These are phyloP conservation scores for Silurus lanzhouensis DNA, from an alignment of 2,797 vertebrate genomes.

Conservation along the genomic window DNA sequence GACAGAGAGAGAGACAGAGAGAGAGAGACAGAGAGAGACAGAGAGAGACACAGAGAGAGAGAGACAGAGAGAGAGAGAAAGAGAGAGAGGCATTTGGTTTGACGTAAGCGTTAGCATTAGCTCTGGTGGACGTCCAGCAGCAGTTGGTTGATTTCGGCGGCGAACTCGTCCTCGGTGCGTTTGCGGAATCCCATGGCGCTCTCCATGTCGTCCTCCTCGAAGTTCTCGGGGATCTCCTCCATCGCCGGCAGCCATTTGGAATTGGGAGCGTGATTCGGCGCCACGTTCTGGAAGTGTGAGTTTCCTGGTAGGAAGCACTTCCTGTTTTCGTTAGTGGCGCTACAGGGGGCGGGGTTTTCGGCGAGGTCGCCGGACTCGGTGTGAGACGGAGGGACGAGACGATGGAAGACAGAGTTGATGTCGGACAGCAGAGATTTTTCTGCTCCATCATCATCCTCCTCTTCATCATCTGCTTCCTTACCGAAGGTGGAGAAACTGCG, in stretches of 20 bases:
- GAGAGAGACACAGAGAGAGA: no score
- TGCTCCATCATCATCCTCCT: slow-evolving; percentile 69
- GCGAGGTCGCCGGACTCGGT: slow-evolving; percentile 78
- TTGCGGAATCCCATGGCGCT: slow-evolving; percentile 79
- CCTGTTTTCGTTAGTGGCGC: slow-evolving; percentile 77
- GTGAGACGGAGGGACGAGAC: slow-evolving; percentile 87
- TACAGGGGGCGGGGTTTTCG: slow-evolving; percentile 70
- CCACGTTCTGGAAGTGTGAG: slow-evolving; percentile 90
- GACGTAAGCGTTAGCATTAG: slow-evolving; percentile 63
- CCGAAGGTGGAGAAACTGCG: slow-evolving; percentile 97
- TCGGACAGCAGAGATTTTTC: slow-evolving; percentile 89
- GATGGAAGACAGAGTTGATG: slow-evolving; percentile 96
- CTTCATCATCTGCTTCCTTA: slow-evolving; percentile 82
- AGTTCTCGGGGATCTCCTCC: slow-evolving; percentile 98
- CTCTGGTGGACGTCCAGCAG: slow-evolving; percentile 93
- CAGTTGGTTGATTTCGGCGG: slow-evolving; percentile 96
- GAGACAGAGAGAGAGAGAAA: no score
- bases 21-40: slow-evolving; percentile 4
- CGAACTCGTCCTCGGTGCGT: slow-evolving; percentile 85
- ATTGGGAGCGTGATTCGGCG: slow-evolving; percentile 73
- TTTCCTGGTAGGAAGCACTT: slow-evolving; percentile 81
- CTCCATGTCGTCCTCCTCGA: slow-evolving; percentile 95
- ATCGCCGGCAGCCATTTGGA: slow-evolving; percentile 95
- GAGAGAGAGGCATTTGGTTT: slow-evolving; percentile 14
- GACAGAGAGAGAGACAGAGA: neutral